These are phyloP conservation scores for Anguilla pacifica DNA, from an alignment of 2,797 vertebrate genomes.

Conservation along the genomic window DNA sequence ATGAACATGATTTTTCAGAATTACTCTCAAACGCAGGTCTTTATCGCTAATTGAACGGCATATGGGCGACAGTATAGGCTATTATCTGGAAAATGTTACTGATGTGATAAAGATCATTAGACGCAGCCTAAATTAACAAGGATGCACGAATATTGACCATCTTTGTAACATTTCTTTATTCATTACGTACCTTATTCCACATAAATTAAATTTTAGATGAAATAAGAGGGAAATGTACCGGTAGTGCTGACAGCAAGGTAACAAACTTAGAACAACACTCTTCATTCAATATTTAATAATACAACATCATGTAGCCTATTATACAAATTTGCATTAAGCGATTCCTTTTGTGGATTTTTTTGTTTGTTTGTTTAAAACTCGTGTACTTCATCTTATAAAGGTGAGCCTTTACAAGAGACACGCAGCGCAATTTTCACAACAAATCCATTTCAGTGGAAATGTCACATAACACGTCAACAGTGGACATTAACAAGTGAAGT, in stretches of 20 bases:
- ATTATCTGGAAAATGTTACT: not conserved
- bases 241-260: not conserved
- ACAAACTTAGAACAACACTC: not conserved
- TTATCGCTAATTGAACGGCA: not conserved
- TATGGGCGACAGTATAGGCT: not conserved
- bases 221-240: not conserved
- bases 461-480: constrained; percentile 11
- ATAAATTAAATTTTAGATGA: not conserved
- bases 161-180: not conserved
- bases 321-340: too few species aligned
- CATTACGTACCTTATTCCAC: not conserved
- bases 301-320: not conserved
- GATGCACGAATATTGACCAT: not conserved
- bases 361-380: not conserved
- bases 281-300: not conserved
- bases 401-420: not conserved
- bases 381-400: not conserved
- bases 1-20: not conserved
- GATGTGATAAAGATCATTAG: not conserved
- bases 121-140: not conserved
- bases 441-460: not conserved
- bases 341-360: not conserved
- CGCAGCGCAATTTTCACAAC: not conserved
- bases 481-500: not conserved
- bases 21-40: not conserved